Base-by-base conservation (phyloP, 2,113 vertebrate species). In the Thoracochromis brauschi region DNA sequence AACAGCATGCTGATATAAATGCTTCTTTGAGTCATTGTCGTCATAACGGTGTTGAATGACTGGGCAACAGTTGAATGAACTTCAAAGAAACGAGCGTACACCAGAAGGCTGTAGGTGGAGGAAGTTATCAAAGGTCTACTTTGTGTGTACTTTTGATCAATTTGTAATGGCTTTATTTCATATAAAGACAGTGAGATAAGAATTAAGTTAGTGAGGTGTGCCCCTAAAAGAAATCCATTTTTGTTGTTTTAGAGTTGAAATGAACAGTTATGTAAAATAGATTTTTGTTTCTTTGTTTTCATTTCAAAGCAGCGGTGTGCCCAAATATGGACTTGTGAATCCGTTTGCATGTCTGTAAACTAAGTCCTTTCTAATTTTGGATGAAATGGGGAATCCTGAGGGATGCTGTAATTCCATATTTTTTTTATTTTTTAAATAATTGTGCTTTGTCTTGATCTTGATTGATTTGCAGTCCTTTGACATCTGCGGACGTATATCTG, bases 401-500 rank as follows among this genome's bases (percentile, higher is more conserved):
- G 4, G 4, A 21, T 49, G 9, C 5, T 79, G 9, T 35, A 14
- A 12, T 81, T 55, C 49, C 17, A 38, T 68, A 21, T 38, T 38
- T 68, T 5, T 65, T 38, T 13, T 0, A 1, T 8, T 68, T 38
- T 38, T 68, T 21, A 2, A 7, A 2, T n/a, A 7, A 81, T 11
- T 24, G 40, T 38, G 6, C 12, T 26, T 42, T 53, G 10, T 83
- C 11, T n/a, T 49, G 17, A 11, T 65, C 82, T n/a, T 45, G 14
- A 9, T 58, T 73, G 9, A 55, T 63, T 82, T 87, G 54, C 95
- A 99, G 99, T 98, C 98, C 4, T 98, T 99, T 55, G 99, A 99
- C 93, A 97, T 99, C 91, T 99, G 98, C 85, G 97, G 98, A 60
- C 97, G 98, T 0, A 73, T 99, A 78, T 98, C 98, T 3, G 97